These are phyloP conservation scores for Hemicentrotus pulcherrimus DNA, from an alignment of 35 echinoderm and acorn worm species.

Conservation along the genomic window DNA sequence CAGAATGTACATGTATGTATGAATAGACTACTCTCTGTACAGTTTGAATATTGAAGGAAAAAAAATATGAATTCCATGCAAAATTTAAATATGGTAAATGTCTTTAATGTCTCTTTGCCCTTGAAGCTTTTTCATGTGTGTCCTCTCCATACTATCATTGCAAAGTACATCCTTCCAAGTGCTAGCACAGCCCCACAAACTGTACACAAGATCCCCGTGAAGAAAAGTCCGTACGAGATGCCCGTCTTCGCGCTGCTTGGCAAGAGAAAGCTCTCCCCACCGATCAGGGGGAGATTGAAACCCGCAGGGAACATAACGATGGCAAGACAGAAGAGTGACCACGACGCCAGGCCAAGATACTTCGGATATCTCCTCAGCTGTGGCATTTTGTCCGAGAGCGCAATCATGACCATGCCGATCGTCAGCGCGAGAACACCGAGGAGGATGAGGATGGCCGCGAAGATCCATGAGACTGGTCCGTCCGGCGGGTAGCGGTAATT, in stretches of 20 bases:
- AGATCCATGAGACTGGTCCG: constrained; percentile 77
- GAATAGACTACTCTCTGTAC: background rate
- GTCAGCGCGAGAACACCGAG: constrained; percentile 68
- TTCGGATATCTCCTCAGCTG: constrained; percentile 79
- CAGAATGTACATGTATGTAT: background rate
- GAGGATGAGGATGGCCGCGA: constrained; percentile 82
- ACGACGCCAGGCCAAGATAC: constrained; percentile 80
- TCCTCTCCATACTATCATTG: constrained; percentile 84
- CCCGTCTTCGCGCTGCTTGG: constrained; percentile 90
- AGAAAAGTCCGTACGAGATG: constrained; percentile 90
- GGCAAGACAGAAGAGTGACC: constrained; percentile 89
- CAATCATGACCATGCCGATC: constrained; percentile 74
- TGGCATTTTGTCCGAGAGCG: constrained; percentile 74
- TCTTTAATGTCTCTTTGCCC: background rate
- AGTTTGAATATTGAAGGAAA: background rate
- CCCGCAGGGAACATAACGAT: constrained; percentile 92
- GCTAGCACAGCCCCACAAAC: constrained; percentile 82
- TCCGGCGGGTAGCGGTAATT: constrained; percentile 55
- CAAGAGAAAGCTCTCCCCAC: constrained; percentile 84
- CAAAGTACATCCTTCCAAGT: constrained; percentile 91
- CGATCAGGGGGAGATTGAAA: constrained; percentile 89
- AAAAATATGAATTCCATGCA: background rate
- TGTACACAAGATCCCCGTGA: constrained; percentile 86
- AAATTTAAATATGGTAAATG: no score
- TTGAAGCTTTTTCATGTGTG: constrained; percentile 6